Evolutionary conservation across 2,888 invertebrate genomes (phyloP), one percentile per base, ranked within the genome.

Genomic region (Tenthredo amoena): DNA sequence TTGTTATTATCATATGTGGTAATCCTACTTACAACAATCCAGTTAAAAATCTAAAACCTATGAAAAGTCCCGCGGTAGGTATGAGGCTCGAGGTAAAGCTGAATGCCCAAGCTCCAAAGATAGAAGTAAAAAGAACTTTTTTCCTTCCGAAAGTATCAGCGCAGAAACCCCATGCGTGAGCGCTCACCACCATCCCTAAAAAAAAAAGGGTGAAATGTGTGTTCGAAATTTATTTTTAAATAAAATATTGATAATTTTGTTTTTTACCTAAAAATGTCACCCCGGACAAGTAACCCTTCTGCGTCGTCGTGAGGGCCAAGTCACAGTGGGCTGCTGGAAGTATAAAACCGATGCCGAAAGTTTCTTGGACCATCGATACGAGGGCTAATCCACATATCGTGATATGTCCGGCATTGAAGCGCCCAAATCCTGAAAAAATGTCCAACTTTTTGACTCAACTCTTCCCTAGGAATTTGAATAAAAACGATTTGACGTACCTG

Each of bases 71-170:
- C 43, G 85, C 86, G 7, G 79, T 83, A 47, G 92, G 94, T 4
- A 92, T 88, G n/a, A 92, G 88, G 86, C 93, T 93, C 15, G 93
- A 93, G n/a, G 89, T 85, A 37, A 93, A 87, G 15, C 91, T 93
- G 31, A 92, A 93, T 0, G 93, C 68, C 18, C 91, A 93, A 88
- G 94, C 93, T 26, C 93, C 87, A 4, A 91, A 87, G 65, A 94
- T 89, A 0, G 93, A 92, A 58, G 90, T 89, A 82, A 94, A 87
- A 58, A 94, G 88, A 26, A 93, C 89, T 5, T 90, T 87, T 10
- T 92, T 88, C 5, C 94, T 91, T 3, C 94, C 94, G 43, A 88
- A 88, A 31, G 90, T 89, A 88, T 94, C 94, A 3, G 94, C 93
- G 85, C 93, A 87, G 50, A 85, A 88, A 4, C 88, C 88, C 88